Conservation (phyloP, 2,113 vertebrate species). For the Actenoides hombroni region DNA sequence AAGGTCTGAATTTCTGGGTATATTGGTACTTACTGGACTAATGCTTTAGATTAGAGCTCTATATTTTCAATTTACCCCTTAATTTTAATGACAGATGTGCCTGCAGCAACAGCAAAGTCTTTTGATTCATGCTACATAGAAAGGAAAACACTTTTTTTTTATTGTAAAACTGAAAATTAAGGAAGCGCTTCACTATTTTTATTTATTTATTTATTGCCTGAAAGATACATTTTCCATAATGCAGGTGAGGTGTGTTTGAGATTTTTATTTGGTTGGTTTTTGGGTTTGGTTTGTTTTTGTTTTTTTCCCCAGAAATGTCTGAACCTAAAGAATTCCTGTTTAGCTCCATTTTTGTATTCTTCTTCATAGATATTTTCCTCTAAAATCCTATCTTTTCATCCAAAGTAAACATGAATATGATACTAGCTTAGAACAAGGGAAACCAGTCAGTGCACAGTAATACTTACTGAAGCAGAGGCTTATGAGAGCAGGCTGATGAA, state of each 20-base stretch:
- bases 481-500: neutral
- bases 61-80: neutral
- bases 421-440: neutral
- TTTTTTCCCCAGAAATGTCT: neutral
- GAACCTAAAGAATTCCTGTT: neutral
- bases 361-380: neutral
- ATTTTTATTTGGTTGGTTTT: neutral
- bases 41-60: neutral
- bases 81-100: neutral
- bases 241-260: neutral
- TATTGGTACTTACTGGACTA: neutral
- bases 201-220: neutral
- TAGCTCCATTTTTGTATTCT: neutral
- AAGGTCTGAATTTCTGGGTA: neutral
- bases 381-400: neutral
- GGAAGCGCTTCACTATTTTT: neutral
- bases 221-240: neutral
- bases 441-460: neutral
- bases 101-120: neutral
- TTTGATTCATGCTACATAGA: neutral
- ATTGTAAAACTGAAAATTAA: neutral
- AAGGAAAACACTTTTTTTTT: neutral
- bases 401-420: neutral
- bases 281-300: neutral
- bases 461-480: neutral